Evolutionary conservation across 2,797 vertebrate species (phyloP).

Genomic region (Eremophila alpestris): DNA sequence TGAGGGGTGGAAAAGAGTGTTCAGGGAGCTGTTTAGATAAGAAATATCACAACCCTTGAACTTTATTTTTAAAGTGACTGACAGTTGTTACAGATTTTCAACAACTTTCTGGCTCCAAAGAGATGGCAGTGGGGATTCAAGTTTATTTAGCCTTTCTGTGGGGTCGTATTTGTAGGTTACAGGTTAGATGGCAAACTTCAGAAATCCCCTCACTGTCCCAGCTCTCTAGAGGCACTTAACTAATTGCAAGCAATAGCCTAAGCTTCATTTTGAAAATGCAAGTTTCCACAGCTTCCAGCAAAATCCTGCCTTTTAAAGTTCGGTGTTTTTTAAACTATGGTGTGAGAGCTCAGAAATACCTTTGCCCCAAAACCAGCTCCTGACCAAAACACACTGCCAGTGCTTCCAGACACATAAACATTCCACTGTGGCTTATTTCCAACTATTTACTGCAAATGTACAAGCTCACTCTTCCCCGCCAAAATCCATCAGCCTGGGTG

Average conservation of each 20-base stretch:
- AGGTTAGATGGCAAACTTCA: not conserved
- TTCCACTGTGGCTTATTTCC: not conserved
- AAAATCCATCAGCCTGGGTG: not conserved
- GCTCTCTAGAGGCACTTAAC: not conserved
- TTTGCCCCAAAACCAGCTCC: not conserved
- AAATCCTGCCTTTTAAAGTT: fast-evolving
- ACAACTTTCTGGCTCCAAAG: not conserved
- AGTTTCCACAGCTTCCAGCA: not conserved
- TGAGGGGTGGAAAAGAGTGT: not conserved
- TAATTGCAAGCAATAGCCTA: not conserved
- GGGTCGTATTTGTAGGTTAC: not conserved
- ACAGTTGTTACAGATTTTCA: not conserved
- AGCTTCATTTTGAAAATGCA: not conserved
- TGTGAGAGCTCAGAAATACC: not conserved
- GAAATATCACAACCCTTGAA: not conserved
- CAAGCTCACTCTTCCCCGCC: too few species aligned
- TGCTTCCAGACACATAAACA: not conserved
- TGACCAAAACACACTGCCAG: not conserved
- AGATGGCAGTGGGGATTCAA: not conserved
- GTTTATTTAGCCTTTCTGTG: not conserved
- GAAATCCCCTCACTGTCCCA: not conserved
- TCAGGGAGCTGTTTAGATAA: not conserved
- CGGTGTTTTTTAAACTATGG: not conserved
- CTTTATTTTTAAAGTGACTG: not conserved
- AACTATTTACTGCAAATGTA: not conserved